Evolutionary conservation across 2,888 invertebrate species (phyloP).

Genomic region (Ectemnius continuus): DNA sequence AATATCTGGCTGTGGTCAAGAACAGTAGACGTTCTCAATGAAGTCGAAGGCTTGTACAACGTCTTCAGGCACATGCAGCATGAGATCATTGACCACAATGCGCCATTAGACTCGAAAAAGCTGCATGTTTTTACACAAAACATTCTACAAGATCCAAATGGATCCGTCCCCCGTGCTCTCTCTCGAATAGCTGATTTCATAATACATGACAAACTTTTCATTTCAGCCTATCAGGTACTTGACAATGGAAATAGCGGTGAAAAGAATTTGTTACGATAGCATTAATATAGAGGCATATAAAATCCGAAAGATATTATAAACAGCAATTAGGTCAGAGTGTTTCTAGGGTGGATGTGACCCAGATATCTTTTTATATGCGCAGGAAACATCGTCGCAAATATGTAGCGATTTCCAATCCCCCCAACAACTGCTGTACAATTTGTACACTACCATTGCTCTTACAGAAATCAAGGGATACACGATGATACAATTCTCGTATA

Average conservation of each 20-base stretch:
- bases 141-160: constrained; percentile 82
- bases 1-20: constrained; percentile 83
- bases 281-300: no score
- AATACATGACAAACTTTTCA: constrained; percentile 83
- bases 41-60: constrained; percentile 84
- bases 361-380: constrained; percentile 64
- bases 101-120: constrained; percentile 77
- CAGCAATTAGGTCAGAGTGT: background rate
- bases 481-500: constrained; percentile 94
- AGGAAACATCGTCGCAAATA: constrained; percentile 84
- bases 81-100: constrained; percentile 71
- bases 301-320: background rate
- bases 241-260: no score
- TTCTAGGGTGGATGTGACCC: background rate
- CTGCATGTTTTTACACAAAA: constrained; percentile 84
- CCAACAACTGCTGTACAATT: constrained; percentile 89
- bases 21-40: constrained; percentile 81
- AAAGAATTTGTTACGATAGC: no score
- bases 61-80: constrained; percentile 83
- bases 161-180: constrained; percentile 81
- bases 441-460: constrained; percentile 88
- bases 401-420: constrained; percentile 88
- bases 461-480: constrained; percentile 92
- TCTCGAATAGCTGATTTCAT: constrained; percentile 82
- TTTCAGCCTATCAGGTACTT: constrained; percentile 83